phyloP scores from a whole-genome alignment of 2,888 invertebrate genomes.

The Drosophila ochracea region DNA sequence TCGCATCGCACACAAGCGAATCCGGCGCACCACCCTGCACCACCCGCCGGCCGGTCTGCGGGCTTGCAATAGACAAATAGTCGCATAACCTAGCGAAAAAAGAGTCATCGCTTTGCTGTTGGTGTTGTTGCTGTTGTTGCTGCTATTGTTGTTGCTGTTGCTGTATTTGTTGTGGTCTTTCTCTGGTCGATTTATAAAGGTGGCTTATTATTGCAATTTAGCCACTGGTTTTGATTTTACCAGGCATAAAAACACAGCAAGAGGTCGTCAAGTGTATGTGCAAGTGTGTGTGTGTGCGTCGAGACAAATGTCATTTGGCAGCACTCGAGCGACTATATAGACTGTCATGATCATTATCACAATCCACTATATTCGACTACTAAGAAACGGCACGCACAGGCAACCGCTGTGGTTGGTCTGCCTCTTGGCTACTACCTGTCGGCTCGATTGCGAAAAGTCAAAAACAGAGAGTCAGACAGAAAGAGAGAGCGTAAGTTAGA shows the following conservation, averaged over 20 bases:
- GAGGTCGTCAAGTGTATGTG: constrained; percentile 52
- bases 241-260: constrained; percentile 71
- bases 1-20: constrained; percentile 39
- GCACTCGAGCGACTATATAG: constrained; percentile 83
- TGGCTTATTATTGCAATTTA: constrained; percentile 85
- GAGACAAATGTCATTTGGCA: constrained; percentile 83
- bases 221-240: constrained; percentile 84
- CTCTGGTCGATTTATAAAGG: constrained; percentile 80
- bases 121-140: constrained; percentile 1
- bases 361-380: constrained; percentile 68
- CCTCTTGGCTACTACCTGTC: constrained; percentile 39
- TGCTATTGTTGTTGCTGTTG: constrained; percentile 3
- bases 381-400: constrained; percentile 63
- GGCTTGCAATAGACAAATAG: constrained; percentile 72
- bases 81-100: constrained; percentile 37
- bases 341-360: constrained; percentile 85
- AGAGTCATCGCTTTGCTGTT: constrained; percentile 30
- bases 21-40: constrained; percentile 8
- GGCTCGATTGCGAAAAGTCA: constrained; percentile 10
- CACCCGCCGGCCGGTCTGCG: constrained; percentile 25
- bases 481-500: constrained; percentile 1
- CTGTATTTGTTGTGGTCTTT: constrained; percentile 40
- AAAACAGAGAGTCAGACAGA: not conserved
- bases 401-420: constrained; percentile 82
- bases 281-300: constrained; percentile 31